Evolutionary conservation across 1,140 invertebrate species (phyloP).

Genomic region (Radopholus similis): DNA sequence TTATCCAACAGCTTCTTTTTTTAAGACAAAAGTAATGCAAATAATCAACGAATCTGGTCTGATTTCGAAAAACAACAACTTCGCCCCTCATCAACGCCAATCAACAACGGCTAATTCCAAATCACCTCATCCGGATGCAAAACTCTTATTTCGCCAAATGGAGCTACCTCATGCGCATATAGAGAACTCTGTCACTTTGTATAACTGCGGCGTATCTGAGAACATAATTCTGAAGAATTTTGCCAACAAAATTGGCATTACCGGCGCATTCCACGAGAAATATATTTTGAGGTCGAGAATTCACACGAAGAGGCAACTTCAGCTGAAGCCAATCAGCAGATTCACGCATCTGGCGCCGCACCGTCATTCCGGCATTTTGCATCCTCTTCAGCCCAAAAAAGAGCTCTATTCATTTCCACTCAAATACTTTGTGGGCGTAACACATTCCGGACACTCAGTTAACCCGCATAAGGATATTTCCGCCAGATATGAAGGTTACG

Average conservation of each 20-base stretch:
- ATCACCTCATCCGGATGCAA: background rate
- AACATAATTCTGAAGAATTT: background rate
- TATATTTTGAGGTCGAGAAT: background rate
- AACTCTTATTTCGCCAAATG: background rate
- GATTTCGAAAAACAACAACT: background rate
- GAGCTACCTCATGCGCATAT: slow-evolving; percentile 8
- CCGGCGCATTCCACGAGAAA: background rate
- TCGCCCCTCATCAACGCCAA: background rate
- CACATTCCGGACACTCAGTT: slow-evolving; percentile 30
- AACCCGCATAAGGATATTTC: background rate
- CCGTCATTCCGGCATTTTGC: background rate
- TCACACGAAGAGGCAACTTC: background rate
- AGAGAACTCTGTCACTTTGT: background rate
- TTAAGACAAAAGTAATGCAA: background rate
- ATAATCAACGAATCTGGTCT: background rate
- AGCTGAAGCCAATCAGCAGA: background rate
- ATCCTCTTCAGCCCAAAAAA: background rate
- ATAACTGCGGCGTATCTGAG: background rate
- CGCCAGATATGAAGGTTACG: background rate
- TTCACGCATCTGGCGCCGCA: slow-evolving; percentile 5
- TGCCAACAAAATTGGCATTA: background rate
- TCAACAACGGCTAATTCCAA: background rate
- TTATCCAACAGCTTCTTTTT: too few species aligned
- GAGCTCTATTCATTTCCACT: slow-evolving; percentile 25
- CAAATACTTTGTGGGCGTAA: slow-evolving; percentile 23